These are phyloP conservation scores for Temnothorax curvispinosus DNA, from an alignment of 1,140 invertebrate species.

Conservation along the genomic window DNA sequence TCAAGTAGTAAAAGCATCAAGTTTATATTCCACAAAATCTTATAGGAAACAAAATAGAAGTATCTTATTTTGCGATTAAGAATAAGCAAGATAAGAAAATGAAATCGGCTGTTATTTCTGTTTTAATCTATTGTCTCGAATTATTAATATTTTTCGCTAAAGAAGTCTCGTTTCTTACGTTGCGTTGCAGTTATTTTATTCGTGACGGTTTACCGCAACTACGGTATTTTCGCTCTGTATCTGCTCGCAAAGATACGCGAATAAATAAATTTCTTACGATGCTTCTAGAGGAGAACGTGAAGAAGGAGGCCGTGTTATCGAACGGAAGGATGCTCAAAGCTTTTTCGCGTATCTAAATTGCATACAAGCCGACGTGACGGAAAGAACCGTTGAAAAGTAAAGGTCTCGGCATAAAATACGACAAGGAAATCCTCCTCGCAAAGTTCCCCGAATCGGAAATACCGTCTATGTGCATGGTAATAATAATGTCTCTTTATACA, in stretches of 20 bases:
- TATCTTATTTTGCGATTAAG: background rate
- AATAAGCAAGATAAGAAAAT: background rate
- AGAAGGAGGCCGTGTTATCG: slow-evolving; percentile 22
- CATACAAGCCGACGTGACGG: background rate
- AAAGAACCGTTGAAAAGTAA: slow-evolving; percentile 9
- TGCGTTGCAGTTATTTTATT: background rate
- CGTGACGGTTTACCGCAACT: background rate
- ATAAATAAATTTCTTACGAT: slow-evolving; percentile 37
- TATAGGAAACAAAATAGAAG: background rate
- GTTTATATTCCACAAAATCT: background rate
- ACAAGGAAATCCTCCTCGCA: slow-evolving; percentile 14
- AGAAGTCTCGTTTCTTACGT: background rate
- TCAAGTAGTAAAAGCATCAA: background rate
- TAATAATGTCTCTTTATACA: slow-evolving; percentile 12
- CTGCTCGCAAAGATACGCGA: slow-evolving; percentile 27
- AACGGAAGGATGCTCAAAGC: background rate
- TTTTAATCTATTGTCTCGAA: background rate
- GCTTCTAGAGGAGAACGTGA: background rate
- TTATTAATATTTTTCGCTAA: background rate
- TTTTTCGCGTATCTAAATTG: slow-evolving; percentile 20
- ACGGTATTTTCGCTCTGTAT: background rate
- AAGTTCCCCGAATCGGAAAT: slow-evolving; percentile 3
- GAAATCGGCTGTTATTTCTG: background rate
- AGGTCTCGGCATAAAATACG: slow-evolving; percentile 13
- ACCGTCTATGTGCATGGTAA: background rate